Percentiles rank a stretch among this genome's conserved stretches.
phyloP scores from a whole-genome alignment of 2,113 vertebrate species.

The Coracopsis vasa region DNA sequence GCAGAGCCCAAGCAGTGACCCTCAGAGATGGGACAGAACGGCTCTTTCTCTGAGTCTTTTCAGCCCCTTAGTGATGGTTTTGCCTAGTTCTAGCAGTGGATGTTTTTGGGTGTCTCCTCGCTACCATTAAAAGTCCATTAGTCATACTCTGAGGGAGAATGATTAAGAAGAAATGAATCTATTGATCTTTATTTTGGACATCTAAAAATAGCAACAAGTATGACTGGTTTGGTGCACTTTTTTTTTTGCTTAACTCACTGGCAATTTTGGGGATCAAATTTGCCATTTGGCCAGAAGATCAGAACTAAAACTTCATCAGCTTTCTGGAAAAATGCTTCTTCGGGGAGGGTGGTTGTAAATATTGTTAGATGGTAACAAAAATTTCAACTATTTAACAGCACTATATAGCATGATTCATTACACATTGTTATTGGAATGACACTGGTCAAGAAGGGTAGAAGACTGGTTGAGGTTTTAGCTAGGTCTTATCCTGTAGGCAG shows the following conservation, averaged over 20 bases:
- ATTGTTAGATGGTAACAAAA: neutral
- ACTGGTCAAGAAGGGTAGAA: neutral
- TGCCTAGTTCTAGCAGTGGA: neutral
- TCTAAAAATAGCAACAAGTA: neutral
- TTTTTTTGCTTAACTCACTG: neutral
- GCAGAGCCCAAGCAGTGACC: neutral
- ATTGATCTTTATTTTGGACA: neutral
- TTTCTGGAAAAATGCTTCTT: neutral
- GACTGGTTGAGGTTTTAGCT: neutral
- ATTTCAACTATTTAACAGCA: neutral
- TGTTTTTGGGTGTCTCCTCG: neutral
- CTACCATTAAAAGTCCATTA: neutral
- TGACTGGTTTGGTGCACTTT: neutral
- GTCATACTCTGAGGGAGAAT: neutral
- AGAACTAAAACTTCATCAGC: neutral
- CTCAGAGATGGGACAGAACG: neutral
- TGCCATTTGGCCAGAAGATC: neutral
- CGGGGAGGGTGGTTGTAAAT: neutral
- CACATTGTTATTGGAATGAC: neutral
- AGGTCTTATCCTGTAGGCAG: neutral
- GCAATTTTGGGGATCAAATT: neutral
- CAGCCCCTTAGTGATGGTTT: neutral
- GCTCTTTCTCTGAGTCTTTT: neutral
- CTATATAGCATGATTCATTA: neutral
- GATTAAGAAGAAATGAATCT: neutral